These are phyloP conservation scores for Leucoptera coffeella DNA, from an alignment of 2,888 invertebrate genomes.

Conservation along the genomic window DNA sequence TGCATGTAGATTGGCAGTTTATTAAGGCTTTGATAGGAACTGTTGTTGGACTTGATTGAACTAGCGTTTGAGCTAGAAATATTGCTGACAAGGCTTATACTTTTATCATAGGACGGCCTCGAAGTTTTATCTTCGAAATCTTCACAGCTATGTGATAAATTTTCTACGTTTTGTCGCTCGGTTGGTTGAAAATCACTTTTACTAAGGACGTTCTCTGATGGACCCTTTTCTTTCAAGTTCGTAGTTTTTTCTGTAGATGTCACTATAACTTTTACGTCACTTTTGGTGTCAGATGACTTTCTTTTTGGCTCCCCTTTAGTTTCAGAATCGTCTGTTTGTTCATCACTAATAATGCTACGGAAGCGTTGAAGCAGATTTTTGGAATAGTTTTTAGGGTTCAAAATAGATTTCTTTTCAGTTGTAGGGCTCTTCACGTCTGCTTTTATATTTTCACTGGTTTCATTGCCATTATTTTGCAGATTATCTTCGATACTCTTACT, in stretches of 20 bases:
- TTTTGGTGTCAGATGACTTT: slow-evolving; percentile 13
- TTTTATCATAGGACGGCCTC: slow-evolving; percentile 28
- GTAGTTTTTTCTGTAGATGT: slow-evolving; percentile 29
- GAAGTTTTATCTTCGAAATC: too few species aligned
- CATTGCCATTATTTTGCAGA: slow-evolving; percentile 36
- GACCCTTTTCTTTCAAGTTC: slow-evolving; percentile 17
- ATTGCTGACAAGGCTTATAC: slow-evolving; percentile 25
- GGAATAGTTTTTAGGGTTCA: slow-evolving; percentile 40
- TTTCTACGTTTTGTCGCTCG: slow-evolving; percentile 31
- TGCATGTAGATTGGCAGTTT: slow-evolving; percentile 62
- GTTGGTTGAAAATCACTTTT: slow-evolving; percentile 32
- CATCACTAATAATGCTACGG: slow-evolving; percentile 44
- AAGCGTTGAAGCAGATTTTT: slow-evolving; percentile 43
- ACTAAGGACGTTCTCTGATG: slow-evolving; percentile 22
- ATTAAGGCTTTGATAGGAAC: slow-evolving; percentile 31
- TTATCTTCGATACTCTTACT: slow-evolving; percentile 32
- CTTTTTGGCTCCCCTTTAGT: slow-evolving; percentile 15
- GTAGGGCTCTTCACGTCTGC: slow-evolving; percentile 32
- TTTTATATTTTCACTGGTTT: slow-evolving; percentile 23
- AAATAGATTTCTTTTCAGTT: slow-evolving; percentile 28
- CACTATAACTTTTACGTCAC: slow-evolving; percentile 30
- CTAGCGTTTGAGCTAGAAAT: slow-evolving; percentile 18
- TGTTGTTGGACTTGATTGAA: slow-evolving; percentile 28
- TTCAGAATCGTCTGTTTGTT: slow-evolving; percentile 29
- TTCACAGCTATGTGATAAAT: slow-evolving; percentile 31